Percentiles rank a stretch among this genome's conserved stretches.
These are phyloP conservation scores for Elysia crispata DNA, from an alignment of 2,888 invertebrate genomes.

Conservation along the genomic window DNA sequence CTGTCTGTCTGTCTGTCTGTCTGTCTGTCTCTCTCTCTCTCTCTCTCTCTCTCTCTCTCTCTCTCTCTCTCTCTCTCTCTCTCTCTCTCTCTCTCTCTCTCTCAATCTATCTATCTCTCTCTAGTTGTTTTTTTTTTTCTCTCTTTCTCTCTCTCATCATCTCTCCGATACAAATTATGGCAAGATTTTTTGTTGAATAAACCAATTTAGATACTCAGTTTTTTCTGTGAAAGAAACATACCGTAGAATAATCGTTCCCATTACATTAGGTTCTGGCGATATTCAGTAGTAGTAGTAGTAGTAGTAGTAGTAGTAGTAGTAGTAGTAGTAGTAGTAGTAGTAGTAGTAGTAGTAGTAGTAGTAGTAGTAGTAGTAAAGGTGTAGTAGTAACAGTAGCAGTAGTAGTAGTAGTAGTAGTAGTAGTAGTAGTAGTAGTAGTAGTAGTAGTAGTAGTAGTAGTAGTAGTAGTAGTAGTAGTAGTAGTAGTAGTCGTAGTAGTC, in stretches of 20 bases:
- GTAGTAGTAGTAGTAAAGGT: conserved; percentile 1
- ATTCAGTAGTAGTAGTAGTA: too few relatives aligned
- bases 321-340: conserved; percentile 5
- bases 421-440: conserved; percentile 27
- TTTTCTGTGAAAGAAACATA: too few relatives aligned
- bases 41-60: conserved; percentile 10
- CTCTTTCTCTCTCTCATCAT: not conserved
- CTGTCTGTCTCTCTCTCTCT: conserved; percentile 17
- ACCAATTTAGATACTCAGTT: too few relatives aligned
- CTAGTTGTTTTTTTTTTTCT: too few relatives aligned
- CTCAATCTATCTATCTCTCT: too few relatives aligned
- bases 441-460: not conserved
- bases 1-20: not conserved
- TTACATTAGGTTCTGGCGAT: too few relatives aligned
- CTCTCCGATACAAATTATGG: too few relatives aligned
- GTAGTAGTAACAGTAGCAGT: conserved; percentile 19
- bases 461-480: not conserved
- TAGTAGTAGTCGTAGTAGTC: conserved; percentile 11
- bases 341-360: not conserved
- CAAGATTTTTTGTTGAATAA: too few relatives aligned
- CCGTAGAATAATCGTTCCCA: too few relatives aligned
- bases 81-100: not conserved
- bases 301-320: not conserved
- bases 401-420: conserved; percentile 18
- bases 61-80: conserved; percentile 5